phyloP scores from a whole-genome alignment of 2,113 vertebrate genomes.

The Clinocottus analis region DNA sequence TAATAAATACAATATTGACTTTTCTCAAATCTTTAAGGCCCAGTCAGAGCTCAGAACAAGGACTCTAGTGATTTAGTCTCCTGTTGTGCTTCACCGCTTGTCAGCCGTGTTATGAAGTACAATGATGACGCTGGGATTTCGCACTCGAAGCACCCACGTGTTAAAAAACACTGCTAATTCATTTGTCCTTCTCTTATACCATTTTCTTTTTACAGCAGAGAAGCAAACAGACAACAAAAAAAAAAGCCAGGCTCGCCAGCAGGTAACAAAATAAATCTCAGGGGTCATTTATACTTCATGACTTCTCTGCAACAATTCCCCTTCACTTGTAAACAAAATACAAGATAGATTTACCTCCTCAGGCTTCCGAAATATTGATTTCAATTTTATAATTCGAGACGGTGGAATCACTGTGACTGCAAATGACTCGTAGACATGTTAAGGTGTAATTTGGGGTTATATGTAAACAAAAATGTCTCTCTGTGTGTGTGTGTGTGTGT shows the following conservation, averaged over 20 bases:
- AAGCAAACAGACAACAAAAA: neutral
- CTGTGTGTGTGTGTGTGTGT: no score
- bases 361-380: neutral
- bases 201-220: slow-evolving; percentile 11
- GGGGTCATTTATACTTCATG: neutral
- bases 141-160: slow-evolving; percentile 4
- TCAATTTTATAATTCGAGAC: neutral
- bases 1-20: slow-evolving; percentile 2
- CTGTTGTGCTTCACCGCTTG: slow-evolving; percentile 15
- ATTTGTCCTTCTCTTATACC: neutral
- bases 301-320: neutral
- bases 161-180: neutral
- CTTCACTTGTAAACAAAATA: slow-evolving; percentile 3
- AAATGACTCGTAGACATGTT: neutral
- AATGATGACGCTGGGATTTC: neutral
- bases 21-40: slow-evolving; percentile 17
- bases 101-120: slow-evolving; percentile 19
- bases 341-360: neutral
- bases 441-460: no score
- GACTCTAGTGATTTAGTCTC: neutral
- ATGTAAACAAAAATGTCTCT: no score
- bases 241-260: no score
- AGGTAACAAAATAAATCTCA: no score
- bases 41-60: slow-evolving; percentile 13
- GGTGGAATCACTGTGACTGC: neutral